These are phyloP conservation scores for Luscinia luscinia DNA, from an alignment of 2,797 vertebrate genomes.

Conservation along the genomic window DNA sequence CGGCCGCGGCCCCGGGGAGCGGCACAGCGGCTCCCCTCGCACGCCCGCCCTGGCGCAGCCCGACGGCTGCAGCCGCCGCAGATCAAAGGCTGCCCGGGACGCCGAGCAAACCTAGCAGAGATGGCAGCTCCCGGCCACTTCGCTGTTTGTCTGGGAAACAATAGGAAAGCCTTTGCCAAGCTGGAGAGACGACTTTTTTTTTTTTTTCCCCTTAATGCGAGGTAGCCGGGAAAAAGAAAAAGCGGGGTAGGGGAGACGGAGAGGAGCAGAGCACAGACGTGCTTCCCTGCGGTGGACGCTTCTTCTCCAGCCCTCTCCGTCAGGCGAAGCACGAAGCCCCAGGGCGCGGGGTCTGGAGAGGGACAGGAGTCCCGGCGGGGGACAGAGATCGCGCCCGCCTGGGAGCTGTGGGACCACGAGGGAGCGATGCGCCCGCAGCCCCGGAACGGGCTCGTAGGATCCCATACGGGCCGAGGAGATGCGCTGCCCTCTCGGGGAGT, in stretches of 20 bases:
- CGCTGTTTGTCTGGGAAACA: constrained; percentile 37
- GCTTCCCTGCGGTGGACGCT: background rate
- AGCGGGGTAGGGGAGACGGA: background rate
- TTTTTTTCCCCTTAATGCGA: background rate
- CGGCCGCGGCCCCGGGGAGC: background rate
- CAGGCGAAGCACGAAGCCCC: background rate
- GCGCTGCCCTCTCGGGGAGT: background rate
- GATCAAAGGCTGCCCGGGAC: background rate
- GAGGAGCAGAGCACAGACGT: background rate
- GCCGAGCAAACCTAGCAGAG: background rate
- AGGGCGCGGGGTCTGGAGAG: background rate
- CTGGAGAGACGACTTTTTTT: background rate
- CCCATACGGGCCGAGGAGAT: background rate
- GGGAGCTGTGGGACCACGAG: background rate
- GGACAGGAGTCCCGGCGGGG: background rate
- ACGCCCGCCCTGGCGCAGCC: background rate
- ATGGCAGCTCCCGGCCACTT: background rate
- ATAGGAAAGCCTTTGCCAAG: constrained; percentile 45
- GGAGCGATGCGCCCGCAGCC: background rate
- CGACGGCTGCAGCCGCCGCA: background rate
- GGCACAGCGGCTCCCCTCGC: background rate
- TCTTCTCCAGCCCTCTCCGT: background rate
- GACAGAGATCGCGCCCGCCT: background rate
- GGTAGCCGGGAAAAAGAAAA: background rate
- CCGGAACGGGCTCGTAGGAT: background rate